Base-by-base conservation (phyloP, 2,888 invertebrate genomes). In the Tyria jacobaeae region DNA sequence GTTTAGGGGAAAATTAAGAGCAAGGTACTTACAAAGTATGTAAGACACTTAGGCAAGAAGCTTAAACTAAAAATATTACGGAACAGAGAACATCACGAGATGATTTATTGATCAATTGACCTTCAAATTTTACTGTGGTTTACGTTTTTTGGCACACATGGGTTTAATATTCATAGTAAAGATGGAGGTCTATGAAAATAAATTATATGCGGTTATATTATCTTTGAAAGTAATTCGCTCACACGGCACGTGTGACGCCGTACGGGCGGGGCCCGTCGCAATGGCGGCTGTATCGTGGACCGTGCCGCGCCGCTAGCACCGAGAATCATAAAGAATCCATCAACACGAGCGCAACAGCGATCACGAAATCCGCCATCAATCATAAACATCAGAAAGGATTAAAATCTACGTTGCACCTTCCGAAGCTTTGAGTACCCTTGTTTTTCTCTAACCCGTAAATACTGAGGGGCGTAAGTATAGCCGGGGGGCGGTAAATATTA, bases 351-450 rank as follows among this genome's bases (percentile, higher is more conserved):
- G 83, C 88, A 89, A 85, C 86, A 81, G 84, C 89, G 90, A 92
- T 90, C 91, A 85, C 90, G 81, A 90, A 93, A 93, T 93, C 92
- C 92, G 89, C 88, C 94, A 94, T 94, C 94, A 92, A 94, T 94
- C 94, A 94, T 90, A 93, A 92, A 92, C 93, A 92, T 94, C 93
- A 91, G 90, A 92, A 94, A 92, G 94, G 94, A 94, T 94, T 94
- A 94, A 92, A 93, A 94, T 94, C 92, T 91, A 92, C 93, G 93
- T 92, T 94, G 94, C 94, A 94, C 94, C 94, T 94, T 92, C 92
- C 86, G 87, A 89, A 90, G 91, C 91, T 91, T n/a, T 89, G 91
- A 92, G 92, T 93, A 92, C 94, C 94, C 94, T 93, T 94, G 94
- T 94, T 94, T 94, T 94, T 93, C 94, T 94, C 92, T 90, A 92